These are phyloP conservation scores for Maniola jurtina DNA, from an alignment of 1,140 invertebrate species.

Conservation along the genomic window DNA sequence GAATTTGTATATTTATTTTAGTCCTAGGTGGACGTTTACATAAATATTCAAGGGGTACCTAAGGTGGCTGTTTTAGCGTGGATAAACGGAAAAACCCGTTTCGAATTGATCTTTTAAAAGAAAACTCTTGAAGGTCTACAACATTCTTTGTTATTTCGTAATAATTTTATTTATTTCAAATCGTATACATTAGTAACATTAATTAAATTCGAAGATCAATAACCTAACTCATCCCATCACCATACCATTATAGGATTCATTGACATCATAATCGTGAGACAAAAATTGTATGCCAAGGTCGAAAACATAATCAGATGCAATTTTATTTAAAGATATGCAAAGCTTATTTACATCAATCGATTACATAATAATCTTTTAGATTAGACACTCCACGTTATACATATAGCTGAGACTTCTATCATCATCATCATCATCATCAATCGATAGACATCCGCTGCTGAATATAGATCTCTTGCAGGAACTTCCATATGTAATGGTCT, in stretches of 20 bases:
- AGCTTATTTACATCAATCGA: neutral
- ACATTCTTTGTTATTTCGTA: too few species aligned
- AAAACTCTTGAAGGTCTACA: too few species aligned
- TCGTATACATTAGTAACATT: neutral
- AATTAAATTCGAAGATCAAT: slow-evolving; percentile 2
- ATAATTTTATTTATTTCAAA: neutral
- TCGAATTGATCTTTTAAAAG: too few species aligned
- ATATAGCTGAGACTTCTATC: neutral
- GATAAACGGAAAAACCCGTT: too few species aligned
- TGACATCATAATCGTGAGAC: slow-evolving; percentile 10
- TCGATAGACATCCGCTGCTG: neutral
- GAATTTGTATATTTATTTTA: too few species aligned
- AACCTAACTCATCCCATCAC: slow-evolving; percentile 16
- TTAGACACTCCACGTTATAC: neutral
- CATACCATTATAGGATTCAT: neutral
- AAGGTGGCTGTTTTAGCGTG: too few species aligned
- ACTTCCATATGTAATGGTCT: too few species aligned
- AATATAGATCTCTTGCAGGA: too few species aligned
- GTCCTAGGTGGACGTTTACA: too few species aligned
- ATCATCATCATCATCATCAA: neutral
- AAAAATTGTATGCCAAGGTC: slow-evolving; percentile 17
- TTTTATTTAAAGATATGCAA: slow-evolving; percentile 10
- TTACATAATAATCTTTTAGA: neutral
- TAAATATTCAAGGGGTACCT: too few species aligned
- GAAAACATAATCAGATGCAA: slow-evolving; percentile 4